These are phyloP conservation scores for Frankliniella fusca DNA, from an alignment of 2,888 invertebrate species.

Conservation along the genomic window DNA sequence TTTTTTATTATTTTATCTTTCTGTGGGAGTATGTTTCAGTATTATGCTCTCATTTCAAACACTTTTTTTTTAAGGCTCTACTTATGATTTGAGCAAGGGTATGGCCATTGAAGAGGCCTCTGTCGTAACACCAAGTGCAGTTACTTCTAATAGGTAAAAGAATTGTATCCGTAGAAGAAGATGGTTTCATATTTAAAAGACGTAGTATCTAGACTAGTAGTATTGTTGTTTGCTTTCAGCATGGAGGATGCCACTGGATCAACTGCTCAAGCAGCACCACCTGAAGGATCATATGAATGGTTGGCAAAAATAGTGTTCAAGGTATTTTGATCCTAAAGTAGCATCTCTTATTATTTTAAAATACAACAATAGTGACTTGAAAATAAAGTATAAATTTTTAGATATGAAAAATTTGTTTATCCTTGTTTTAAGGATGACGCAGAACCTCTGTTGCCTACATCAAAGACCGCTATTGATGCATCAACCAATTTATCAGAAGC, in stretches of 20 bases:
- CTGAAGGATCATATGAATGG: conserved; percentile 8
- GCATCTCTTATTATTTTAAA: not conserved
- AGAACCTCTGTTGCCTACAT: not conserved
- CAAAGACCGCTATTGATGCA: not conserved
- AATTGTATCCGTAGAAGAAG: too few species aligned
- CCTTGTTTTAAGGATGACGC: not conserved
- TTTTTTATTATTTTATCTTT: too few species aligned
- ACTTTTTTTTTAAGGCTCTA: too few species aligned
- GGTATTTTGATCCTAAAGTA: not conserved
- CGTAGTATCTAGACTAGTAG: too few species aligned
- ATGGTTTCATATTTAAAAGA: too few species aligned
- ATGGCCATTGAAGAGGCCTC: too few species aligned
- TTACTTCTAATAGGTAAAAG: too few species aligned
- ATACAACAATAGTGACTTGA: not conserved
- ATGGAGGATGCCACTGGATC: not conserved
- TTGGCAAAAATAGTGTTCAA: conserved; percentile 5
- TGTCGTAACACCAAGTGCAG: too few species aligned
- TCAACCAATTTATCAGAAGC: too few species aligned
- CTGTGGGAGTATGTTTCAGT: too few species aligned
- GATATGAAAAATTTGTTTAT: not conserved
- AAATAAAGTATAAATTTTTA: not conserved
- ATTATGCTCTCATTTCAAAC: too few species aligned
- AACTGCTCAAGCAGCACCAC: not conserved
- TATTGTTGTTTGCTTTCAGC: not conserved
- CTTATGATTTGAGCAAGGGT: too few species aligned